Percentiles rank a stretch among this genome's conserved stretches.
Conservation (phyloP, 2,888 invertebrate genomes). For the Chaetogeoica ovagalla region DNA sequence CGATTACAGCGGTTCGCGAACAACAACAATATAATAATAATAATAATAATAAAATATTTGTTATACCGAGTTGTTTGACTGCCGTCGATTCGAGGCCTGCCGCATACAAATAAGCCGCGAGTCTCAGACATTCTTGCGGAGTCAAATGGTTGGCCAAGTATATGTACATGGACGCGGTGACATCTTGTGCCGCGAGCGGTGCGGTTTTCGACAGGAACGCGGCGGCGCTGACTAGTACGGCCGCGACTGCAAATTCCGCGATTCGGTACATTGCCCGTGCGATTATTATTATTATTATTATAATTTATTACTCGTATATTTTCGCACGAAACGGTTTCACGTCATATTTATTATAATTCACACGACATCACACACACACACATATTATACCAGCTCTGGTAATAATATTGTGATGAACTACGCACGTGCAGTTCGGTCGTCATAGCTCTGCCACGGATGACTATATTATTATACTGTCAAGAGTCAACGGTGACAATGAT, state of each 20-base stretch:
- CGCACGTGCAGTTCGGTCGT: too few relatives aligned
- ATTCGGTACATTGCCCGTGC: too few relatives aligned
- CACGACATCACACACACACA: too few relatives aligned
- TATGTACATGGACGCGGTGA: constrained; percentile 35
- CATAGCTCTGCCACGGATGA: too few relatives aligned
- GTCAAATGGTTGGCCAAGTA: constrained; percentile 48
- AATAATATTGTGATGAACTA: too few relatives aligned
- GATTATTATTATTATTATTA: too few relatives aligned
- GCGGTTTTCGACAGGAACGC: background rate
- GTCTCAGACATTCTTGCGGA: constrained; percentile 23
- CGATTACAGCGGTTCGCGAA: background rate
- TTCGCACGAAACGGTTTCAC: too few relatives aligned
- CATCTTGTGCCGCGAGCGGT: background rate
- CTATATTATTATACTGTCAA: too few relatives aligned
- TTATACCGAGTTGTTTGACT: constrained; percentile 29
- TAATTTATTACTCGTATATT: too few relatives aligned
- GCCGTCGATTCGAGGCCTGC: background rate
- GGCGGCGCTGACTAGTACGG: background rate
- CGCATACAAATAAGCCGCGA: constrained; percentile 36
- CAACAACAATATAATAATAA: background rate
- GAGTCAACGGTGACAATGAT: too few relatives aligned
- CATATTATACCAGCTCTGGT: too few relatives aligned
- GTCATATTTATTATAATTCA: too few relatives aligned
- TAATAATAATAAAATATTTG: background rate
- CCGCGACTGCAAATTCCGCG: background rate